Conservation (phyloP, 2,888 invertebrate species). For the Drosophila sordidula region DNA sequence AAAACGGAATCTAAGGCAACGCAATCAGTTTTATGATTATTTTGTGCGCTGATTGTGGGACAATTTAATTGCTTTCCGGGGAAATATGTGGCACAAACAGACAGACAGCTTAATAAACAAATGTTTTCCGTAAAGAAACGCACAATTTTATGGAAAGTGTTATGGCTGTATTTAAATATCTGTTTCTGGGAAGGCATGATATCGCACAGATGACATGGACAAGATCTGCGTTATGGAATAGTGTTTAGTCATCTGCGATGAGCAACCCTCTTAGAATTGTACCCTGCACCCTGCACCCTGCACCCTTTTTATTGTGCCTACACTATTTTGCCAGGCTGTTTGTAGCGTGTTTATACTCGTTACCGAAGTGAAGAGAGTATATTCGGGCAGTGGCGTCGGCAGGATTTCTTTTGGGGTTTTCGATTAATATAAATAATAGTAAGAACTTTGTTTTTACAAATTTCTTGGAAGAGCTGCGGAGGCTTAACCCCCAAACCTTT, state of each 20-base stretch:
- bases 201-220: slow-evolving; percentile 1
- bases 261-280: slow-evolving; percentile 1
- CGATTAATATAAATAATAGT: no score
- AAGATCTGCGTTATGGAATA: neutral
- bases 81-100: slow-evolving; percentile 10
- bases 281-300: no score
- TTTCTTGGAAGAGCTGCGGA: no score
- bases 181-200: slow-evolving; percentile 4
- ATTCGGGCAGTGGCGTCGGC: no score
- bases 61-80: slow-evolving; percentile 26
- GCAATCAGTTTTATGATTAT: slow-evolving; percentile 43
- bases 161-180: neutral
- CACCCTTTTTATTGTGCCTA: no score
- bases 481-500: no score
- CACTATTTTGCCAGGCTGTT: no score
- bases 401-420: neutral
- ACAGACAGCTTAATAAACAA: slow-evolving; percentile 28
- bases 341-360: no score
- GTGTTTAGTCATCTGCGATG: no score
- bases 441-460: no score
- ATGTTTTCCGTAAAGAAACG: slow-evolving; percentile 5
- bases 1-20: slow-evolving; percentile 28
- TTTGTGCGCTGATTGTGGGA: slow-evolving; percentile 37
- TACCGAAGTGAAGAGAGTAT: no score
- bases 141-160: neutral